Percentiles rank a stretch among this genome's conserved stretches.
These are phyloP conservation scores for Macaria notata DNA, from an alignment of 2,888 invertebrate genomes.

Conservation along the genomic window DNA sequence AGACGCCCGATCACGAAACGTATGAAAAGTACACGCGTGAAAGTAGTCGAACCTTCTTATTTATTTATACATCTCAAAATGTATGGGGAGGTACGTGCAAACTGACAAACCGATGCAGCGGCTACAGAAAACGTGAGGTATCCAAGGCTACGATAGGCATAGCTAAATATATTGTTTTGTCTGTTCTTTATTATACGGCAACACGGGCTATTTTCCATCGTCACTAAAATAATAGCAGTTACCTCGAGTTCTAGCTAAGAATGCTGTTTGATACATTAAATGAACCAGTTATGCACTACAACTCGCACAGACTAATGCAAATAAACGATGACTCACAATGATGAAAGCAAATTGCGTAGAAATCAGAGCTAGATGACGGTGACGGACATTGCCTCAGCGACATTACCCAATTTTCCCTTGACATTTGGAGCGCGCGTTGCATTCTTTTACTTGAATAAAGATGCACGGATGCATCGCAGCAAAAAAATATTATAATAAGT, in stretches of 20 bases:
- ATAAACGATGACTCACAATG: slow-evolving; percentile 2
- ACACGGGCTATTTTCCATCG: too few species aligned
- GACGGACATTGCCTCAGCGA: neutral
- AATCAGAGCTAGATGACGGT: slow-evolving; percentile 10
- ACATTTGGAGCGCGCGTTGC: slow-evolving; percentile 22
- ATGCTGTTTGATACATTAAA: slow-evolving; percentile 10
- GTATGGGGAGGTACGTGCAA: slow-evolving; percentile 10
- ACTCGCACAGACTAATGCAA: neutral
- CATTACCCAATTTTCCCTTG: slow-evolving; percentile 18
- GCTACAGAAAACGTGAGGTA: slow-evolving; percentile 9
- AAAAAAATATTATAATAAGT: too few species aligned
- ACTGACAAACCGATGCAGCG: slow-evolving; percentile 4
- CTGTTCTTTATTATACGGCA: too few species aligned
- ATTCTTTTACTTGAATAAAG: slow-evolving; percentile 16
- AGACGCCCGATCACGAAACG: slow-evolving; percentile 25
- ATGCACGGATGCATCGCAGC: slow-evolving; percentile 8
- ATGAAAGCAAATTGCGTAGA: slow-evolving; percentile 6
- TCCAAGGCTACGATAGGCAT: slow-evolving; percentile 9
- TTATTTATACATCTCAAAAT: slow-evolving; percentile 26
- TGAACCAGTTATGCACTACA: slow-evolving; percentile 1
- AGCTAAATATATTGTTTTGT: too few species aligned
- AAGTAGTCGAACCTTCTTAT: slow-evolving; percentile 26
- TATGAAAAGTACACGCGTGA: slow-evolving; percentile 25
- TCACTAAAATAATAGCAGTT: too few species aligned
- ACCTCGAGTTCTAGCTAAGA: neutral